Evolutionary conservation across 2,113 vertebrate genomes (phyloP).

Genomic region (Fulica atra): DNA sequence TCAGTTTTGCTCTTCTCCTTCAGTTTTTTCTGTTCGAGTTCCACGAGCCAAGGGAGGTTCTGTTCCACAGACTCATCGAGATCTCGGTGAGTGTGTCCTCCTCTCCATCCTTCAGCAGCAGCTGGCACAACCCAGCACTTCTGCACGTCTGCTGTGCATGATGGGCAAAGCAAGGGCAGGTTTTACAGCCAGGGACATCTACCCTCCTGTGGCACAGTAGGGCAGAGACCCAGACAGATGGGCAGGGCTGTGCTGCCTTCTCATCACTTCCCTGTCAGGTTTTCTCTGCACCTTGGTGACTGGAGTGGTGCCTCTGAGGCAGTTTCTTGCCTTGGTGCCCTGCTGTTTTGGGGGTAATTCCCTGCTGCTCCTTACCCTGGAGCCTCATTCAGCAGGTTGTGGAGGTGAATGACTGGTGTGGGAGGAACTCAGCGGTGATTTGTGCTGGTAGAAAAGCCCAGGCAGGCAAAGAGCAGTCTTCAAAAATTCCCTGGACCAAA

Average conservation of each 20-base stretch:
- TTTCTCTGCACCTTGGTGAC: background rate
- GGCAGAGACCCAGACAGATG: background rate
- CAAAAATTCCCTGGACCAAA: background rate
- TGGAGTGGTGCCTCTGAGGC: background rate
- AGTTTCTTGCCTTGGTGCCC: background rate
- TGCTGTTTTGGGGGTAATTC: background rate
- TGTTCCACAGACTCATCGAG: conserved; percentile 91
- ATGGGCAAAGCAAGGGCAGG: background rate
- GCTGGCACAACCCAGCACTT: background rate
- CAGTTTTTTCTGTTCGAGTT: conserved; percentile 97
- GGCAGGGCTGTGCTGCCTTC: background rate
- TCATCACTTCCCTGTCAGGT: background rate
- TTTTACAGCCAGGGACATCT: background rate
- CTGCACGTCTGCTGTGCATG: background rate
- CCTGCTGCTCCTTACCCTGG: background rate
- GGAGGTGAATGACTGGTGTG: background rate
- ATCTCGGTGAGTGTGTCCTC: conserved; percentile 79
- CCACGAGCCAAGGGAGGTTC: conserved; percentile 80
- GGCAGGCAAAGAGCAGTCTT: background rate
- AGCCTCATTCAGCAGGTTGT: background rate
- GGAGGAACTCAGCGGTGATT: background rate
- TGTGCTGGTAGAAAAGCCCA: background rate
- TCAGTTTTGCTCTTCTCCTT: conserved; percentile 27
- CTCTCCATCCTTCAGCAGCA: background rate
- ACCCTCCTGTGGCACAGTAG: no score